phyloP scores from a whole-genome alignment of 2,888 invertebrate species.

The Idaea biselata region DNA sequence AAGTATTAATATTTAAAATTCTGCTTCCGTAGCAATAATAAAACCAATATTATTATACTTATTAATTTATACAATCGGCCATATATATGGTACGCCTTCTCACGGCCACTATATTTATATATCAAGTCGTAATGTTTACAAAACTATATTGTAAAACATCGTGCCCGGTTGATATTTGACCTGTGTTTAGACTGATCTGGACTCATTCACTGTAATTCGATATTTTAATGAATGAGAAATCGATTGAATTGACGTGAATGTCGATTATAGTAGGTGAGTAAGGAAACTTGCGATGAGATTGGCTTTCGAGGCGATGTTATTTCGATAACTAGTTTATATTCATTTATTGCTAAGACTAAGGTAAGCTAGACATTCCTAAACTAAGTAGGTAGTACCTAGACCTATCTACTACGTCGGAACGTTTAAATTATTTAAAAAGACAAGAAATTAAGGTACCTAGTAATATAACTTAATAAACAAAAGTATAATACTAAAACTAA shows the following conservation, averaged over 20 bases:
- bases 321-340: too few relatives aligned
- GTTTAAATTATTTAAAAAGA: too few relatives aligned
- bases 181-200: slow-evolving; percentile 75
- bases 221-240: slow-evolving; percentile 9
- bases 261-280: not conserved
- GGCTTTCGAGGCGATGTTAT: too few relatives aligned
- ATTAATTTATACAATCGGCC: slow-evolving; percentile 41
- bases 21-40: slow-evolving; percentile 42
- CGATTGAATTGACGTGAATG: not conserved
- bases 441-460: too few relatives aligned
- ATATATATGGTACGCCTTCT: slow-evolving; percentile 39
- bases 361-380: too few relatives aligned
- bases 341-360: too few relatives aligned
- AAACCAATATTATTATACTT: slow-evolving; percentile 41
- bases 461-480: too few relatives aligned
- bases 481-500: too few relatives aligned
- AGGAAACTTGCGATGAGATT: not conserved
- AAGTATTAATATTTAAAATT: slow-evolving; percentile 28
- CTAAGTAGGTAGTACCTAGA: too few relatives aligned
- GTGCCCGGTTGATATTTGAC: slow-evolving; percentile 57
- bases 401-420: too few relatives aligned
- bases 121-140: slow-evolving; percentile 62
- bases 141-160: slow-evolving; percentile 54
- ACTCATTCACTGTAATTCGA: slow-evolving; percentile 65
- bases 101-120: slow-evolving; percentile 64